These are phyloP conservation scores for Dinothrombium tinctorium DNA, from an alignment of 1,140 invertebrate species.

Conservation along the genomic window DNA sequence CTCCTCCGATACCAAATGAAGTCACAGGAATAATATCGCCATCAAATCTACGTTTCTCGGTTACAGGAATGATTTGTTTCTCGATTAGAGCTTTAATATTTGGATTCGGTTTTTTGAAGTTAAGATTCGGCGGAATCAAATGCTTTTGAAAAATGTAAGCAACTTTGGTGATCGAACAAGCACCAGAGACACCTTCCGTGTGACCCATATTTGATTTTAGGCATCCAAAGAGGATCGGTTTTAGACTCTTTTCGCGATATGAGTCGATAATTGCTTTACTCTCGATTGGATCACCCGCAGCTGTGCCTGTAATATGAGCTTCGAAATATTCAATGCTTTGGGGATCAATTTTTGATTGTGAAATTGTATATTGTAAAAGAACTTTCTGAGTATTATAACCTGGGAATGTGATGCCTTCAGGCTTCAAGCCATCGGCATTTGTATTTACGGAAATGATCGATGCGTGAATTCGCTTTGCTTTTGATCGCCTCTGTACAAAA, in stretches of 20 bases:
- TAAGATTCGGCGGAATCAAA: slow-evolving; percentile 65
- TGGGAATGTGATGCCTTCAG: slow-evolving; percentile 17
- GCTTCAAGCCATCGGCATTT: slow-evolving; percentile 69
- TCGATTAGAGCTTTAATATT: slow-evolving; percentile 65
- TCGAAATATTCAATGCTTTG: slow-evolving; percentile 22
- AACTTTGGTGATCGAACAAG: slow-evolving; percentile 51
- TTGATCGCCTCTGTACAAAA: not conserved
- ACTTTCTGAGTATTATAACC: slow-evolving; percentile 16
- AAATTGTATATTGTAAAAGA: slow-evolving; percentile 19
- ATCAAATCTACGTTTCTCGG: slow-evolving; percentile 20
- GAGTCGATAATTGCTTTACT: slow-evolving; percentile 54
- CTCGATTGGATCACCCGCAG: slow-evolving; percentile 42
- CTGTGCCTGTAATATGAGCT: slow-evolving; percentile 28
- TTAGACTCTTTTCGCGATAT: slow-evolving; percentile 36
- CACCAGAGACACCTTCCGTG: slow-evolving; percentile 66
- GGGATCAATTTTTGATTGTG: slow-evolving; percentile 20
- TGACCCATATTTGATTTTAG: slow-evolving; percentile 98
- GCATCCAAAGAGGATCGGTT: slow-evolving; percentile 67
- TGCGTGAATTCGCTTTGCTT: slow-evolving; percentile 25
- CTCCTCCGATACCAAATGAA: slow-evolving; percentile 12
- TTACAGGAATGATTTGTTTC: slow-evolving; percentile 45
- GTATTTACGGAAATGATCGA: slow-evolving; percentile 45
- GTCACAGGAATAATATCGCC: slow-evolving; percentile 23
- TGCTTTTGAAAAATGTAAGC: slow-evolving; percentile 67
- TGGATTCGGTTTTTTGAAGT: slow-evolving; percentile 58